Evolutionary conservation across 2,888 invertebrate species (phyloP).

Genomic region (Antheraea yamamai): DNA sequence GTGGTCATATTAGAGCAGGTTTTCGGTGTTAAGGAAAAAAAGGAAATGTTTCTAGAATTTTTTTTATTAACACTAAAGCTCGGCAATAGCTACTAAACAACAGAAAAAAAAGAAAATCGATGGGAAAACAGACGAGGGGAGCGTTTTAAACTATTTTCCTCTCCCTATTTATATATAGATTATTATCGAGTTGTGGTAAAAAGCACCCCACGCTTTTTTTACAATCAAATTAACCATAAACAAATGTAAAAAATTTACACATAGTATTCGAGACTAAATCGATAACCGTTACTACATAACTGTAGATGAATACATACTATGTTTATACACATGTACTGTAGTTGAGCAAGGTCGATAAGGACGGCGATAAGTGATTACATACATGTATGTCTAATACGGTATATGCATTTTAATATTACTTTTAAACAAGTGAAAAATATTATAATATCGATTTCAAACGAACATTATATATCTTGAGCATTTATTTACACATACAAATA

Average conservation of each 20-base stretch:
- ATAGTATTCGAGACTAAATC: neutral
- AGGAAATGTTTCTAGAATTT: no score
- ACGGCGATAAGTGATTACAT: conserved; percentile 17
- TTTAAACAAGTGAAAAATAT: neutral
- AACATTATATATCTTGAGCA: neutral
- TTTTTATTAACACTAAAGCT: no score
- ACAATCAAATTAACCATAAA: neutral
- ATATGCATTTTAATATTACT: conserved; percentile 1
- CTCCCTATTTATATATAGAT: no score
- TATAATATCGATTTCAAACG: neutral
- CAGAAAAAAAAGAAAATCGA: no score
- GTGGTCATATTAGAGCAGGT: no score
- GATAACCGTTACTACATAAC: neutral
- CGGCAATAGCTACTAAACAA: no score
- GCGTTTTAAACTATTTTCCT: no score
- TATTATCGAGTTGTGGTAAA: neutral
- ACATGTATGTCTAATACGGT: conserved; percentile 4
- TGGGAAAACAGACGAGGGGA: no score
- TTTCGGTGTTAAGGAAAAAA: no score
- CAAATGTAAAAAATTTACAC: neutral
- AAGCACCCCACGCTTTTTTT: neutral
- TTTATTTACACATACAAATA: neutral
- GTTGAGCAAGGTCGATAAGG: conserved; percentile 16
- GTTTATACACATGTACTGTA: neutral
- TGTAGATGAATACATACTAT: neutral